Evolutionary conservation across 1,140 invertebrate species (phyloP), one percentile per base, ranked within the genome.

Genomic region (Periplaneta americana): DNA sequence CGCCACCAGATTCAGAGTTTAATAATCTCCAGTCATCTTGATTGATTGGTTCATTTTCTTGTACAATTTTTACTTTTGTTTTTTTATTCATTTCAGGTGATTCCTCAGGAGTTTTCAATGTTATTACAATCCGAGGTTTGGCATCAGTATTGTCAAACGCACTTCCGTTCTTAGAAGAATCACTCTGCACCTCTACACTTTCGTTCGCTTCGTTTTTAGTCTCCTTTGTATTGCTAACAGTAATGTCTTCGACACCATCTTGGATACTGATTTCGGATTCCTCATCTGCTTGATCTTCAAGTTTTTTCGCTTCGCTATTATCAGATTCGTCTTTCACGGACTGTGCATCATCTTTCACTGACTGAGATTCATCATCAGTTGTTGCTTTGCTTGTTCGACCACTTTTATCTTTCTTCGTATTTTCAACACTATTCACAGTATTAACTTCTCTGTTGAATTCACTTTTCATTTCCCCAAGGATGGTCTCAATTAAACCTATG

Each of bases 381-480:
- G 34, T n/a, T 80, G 34, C 74, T 31, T 35, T 75, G 31, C 77
- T 48, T n/a, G 74, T 17, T 17, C 28, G n/a, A 11, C 3, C n/a
- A 18, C 3, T n/a, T 75, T 80, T 66, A 34, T 74, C 48, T 22
- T 28, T 34, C 28, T 39, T 78, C 34, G 17, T 13, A n/a, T 37
- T 78, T n/a, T 84, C 85, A 84, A 82, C 79, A 32, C 82, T 77
- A 35, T 8, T 35, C 11, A 75, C 78, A 84, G 79, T 36, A 82
- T 84, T n/a, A 85, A 83, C 37, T 82, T 82, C 85, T 86, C 87
- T 81, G 80, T 90, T 90, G 82, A 90, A 90, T 82, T 89, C 88
- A 82, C 88, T 89, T 11, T 89, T 90, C 89, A 89, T 90, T 34
- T 88, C 87, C 36, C 88, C 88, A 22, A 90, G 84, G n/a, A 89